A percentile compares a stretch with the other conserved stretches of the same genome.
Conservation (phyloP, 2,113 vertebrate genomes). For the Ahaetulla prasina region DNA sequence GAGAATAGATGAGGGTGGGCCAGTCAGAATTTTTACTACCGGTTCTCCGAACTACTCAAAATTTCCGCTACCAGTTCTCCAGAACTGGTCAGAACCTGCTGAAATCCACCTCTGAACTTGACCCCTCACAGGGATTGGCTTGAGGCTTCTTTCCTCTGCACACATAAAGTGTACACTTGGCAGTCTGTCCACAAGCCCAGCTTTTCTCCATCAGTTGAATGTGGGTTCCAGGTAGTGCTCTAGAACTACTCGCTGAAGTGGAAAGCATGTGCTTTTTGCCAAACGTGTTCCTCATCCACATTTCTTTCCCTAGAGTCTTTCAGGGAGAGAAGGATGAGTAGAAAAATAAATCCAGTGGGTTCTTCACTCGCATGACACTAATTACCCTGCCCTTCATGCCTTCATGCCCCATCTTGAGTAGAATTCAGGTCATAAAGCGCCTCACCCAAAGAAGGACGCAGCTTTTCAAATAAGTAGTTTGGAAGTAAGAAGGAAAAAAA, state of each 20-base stretch:
- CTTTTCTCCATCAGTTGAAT: background rate
- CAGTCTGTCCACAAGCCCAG: background rate
- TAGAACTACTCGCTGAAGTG: background rate
- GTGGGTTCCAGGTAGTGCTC: background rate
- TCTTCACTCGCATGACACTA: background rate
- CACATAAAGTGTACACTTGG: background rate
- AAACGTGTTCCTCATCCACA: background rate
- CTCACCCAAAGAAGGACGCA: background rate
- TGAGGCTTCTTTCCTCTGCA: background rate
- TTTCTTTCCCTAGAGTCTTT: background rate
- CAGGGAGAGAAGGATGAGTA: background rate
- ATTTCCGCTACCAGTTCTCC: no score
- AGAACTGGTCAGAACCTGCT: no score
- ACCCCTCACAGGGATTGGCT: background rate
- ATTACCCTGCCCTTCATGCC: background rate
- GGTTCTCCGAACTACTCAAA: no score
- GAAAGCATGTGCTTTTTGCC: background rate
- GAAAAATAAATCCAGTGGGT: background rate
- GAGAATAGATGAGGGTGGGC: no score
- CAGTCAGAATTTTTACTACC: no score
- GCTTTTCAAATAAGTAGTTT: background rate
- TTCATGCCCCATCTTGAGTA: background rate
- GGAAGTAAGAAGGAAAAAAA: slow-evolving; percentile 2
- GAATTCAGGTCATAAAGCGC: slow-evolving; percentile 9
- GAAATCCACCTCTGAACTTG: no score